Evolutionary conservation across 2,888 invertebrate genomes (phyloP), one percentile per base, ranked within the genome.

Genomic region (Tenthredo notha): DNA sequence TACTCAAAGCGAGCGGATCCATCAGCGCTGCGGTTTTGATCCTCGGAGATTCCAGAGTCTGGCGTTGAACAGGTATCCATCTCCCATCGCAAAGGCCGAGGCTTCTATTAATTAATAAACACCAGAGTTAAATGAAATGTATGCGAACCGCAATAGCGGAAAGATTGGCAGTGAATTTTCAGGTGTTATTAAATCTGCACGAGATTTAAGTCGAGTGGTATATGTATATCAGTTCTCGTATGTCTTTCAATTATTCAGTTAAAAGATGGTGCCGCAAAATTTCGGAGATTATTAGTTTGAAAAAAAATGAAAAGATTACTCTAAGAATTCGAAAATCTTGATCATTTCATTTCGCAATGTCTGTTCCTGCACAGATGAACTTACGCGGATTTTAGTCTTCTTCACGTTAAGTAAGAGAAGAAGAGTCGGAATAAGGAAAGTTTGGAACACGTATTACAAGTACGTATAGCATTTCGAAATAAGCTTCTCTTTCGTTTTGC

Each of bases 21-120:
- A 83, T 83, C 83, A 47, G 83, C 47, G 70, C 29, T 83, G 83
- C 65, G 83, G 83, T 83, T 83, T 83, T 50, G 29, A 50, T 70
- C 83, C 83, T 43, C 83, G 6, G 67, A 83, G 83, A 83, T 70
- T 83, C 70, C 47, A 83, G 33, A 70, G 33, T 10, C 67, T 47
- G 29, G 33, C 37, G 67, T 50, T 47, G 47, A 67, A 83, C 58
- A 40, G 58, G 61, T 40, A 54, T 29, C 47, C 47, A 25, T 10
- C 21, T 80, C 80, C 1, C 21, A 4, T 61, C 25, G 37, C 80
- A 50, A 80, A 21, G 40, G 18, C 61, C 15, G 21, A 21, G 9
- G 61, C 21, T 58, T 80, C 58, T 61, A 40, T 61, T 61, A 61
- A 80, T 80, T 80, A 80, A 80, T 80, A 80, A 80, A 80, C 58